Conservation (phyloP, 2,888 invertebrate species). For the Drosophila paranaensis region DNA sequence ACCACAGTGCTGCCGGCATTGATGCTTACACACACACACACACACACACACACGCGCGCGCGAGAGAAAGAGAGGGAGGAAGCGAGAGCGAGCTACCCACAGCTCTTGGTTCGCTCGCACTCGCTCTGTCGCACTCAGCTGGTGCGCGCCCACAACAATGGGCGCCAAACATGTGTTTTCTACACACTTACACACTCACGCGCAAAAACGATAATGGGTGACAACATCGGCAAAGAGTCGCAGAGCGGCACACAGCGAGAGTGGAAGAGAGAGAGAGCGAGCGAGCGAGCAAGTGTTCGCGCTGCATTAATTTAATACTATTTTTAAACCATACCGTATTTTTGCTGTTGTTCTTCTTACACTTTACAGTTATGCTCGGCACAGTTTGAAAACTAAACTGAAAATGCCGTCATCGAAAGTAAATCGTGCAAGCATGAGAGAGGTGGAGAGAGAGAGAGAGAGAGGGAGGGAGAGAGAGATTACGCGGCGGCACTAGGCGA, state of each 20-base stretch:
- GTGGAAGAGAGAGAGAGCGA: conserved; percentile 11
- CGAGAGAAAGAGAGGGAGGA: neutral
- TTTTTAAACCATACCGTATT: conserved; percentile 33
- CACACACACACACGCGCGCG: neutral
- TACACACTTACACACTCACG: conserved; percentile 37
- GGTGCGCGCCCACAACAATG: conserved; percentile 58
- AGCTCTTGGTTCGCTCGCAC: conserved; percentile 66
- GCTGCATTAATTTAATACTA: conserved; percentile 43
- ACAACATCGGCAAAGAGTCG: conserved; percentile 41
- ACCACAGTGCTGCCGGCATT: conserved; percentile 52
- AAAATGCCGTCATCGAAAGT: conserved; percentile 70
- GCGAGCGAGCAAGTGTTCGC: conserved; percentile 6
- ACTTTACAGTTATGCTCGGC: conserved; percentile 22
- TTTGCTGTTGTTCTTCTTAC: neutral
- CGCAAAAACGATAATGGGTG: conserved; percentile 49
- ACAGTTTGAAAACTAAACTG: conserved; percentile 23
- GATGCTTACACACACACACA: conserved; percentile 30
- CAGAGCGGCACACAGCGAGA: conserved; percentile 18
- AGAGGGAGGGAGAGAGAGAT: conserved; percentile 13
- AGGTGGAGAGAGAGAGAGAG: conserved; percentile 13
- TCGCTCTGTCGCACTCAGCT: conserved; percentile 71
- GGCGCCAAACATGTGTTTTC: conserved; percentile 77
- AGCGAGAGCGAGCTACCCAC: conserved; percentile 29
- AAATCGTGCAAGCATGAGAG: conserved; percentile 14
- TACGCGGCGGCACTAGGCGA: conserved; percentile 50